These are phyloP conservation scores for Daubentonia madagascariensis DNA, from an alignment of 2,113 vertebrate species.

Conservation along the genomic window DNA sequence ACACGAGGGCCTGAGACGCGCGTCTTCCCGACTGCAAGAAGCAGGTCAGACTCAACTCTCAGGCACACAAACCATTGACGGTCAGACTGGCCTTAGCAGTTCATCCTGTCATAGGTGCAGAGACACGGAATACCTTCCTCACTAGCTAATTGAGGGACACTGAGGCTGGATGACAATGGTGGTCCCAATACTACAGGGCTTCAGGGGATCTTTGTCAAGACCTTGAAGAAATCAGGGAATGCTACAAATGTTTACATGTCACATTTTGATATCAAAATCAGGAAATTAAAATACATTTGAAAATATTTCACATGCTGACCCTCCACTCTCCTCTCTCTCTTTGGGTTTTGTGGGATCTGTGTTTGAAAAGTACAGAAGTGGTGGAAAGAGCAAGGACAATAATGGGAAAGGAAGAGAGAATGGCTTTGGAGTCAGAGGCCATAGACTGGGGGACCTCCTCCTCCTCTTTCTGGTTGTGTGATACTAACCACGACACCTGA, in stretches of 20 bases:
- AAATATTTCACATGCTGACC: not conserved
- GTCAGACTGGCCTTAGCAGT: not conserved
- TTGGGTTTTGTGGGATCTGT: not conserved
- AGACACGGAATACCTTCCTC: not conserved
- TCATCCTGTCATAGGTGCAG: not conserved
- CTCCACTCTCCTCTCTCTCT: not conserved
- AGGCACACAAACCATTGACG: not conserved
- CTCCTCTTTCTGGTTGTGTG: not conserved
- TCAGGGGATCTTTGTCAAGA: not conserved
- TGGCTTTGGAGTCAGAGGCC: not conserved
- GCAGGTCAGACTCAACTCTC: not conserved
- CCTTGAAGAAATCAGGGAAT: not conserved
- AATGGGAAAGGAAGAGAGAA: not conserved
- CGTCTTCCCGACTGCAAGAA: not conserved
- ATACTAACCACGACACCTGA: rapidly evolving
- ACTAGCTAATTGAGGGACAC: not conserved
- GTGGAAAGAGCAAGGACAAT: not conserved
- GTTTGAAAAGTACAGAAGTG: not conserved
- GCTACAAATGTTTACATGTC: too few relatives aligned
- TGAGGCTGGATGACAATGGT: not conserved
- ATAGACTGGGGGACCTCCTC: rapidly evolving
- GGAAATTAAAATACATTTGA: too few relatives aligned
- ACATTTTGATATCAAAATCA: too few relatives aligned
- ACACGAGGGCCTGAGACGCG: rapidly evolving
- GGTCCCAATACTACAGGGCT: not conserved